Evolutionary conservation across 2,113 vertebrate genomes (phyloP).

Genomic region (Seriola rivoliana): DNA sequence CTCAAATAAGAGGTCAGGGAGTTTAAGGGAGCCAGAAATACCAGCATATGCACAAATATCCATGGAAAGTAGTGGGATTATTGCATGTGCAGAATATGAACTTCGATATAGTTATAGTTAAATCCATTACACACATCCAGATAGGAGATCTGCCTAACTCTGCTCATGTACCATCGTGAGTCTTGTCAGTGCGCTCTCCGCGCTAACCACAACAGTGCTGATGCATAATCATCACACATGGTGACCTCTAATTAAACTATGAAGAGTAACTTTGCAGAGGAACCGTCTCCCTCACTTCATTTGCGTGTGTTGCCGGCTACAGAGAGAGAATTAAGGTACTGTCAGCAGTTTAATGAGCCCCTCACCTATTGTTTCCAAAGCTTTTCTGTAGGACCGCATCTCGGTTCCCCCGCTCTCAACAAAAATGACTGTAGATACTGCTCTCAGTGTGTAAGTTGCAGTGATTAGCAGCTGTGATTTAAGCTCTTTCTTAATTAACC

Average conservation of each 20-base stretch:
- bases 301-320: slow-evolving; percentile 44
- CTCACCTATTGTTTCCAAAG: slow-evolving; percentile 72
- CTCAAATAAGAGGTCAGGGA: slow-evolving; percentile 21
- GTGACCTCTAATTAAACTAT: slow-evolving; percentile 77
- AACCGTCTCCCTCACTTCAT: slow-evolving; percentile 67
- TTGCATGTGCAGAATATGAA: slow-evolving; percentile 11
- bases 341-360: slow-evolving; percentile 81
- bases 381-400: slow-evolving; percentile 47
- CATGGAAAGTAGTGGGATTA: background rate
- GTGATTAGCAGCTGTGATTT: slow-evolving; percentile 80
- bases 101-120: slow-evolving; percentile 40
- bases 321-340: slow-evolving; percentile 67
- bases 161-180: slow-evolving; percentile 42
- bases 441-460: slow-evolving; percentile 56
- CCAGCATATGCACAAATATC: background rate
- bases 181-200: slow-evolving; percentile 45
- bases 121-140: slow-evolving; percentile 47
- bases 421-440: slow-evolving; percentile 58
- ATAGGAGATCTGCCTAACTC: slow-evolving; percentile 54
- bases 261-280: slow-evolving; percentile 63
- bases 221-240: slow-evolving; percentile 61
- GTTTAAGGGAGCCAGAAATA: background rate
- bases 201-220: slow-evolving; percentile 43
- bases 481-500: slow-evolving; percentile 85
- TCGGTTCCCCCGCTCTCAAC: slow-evolving; percentile 45